Base-by-base conservation (phyloP, 37 sponge, comb jelly and placozoan species). In the Tethya wilhelma region DNA sequence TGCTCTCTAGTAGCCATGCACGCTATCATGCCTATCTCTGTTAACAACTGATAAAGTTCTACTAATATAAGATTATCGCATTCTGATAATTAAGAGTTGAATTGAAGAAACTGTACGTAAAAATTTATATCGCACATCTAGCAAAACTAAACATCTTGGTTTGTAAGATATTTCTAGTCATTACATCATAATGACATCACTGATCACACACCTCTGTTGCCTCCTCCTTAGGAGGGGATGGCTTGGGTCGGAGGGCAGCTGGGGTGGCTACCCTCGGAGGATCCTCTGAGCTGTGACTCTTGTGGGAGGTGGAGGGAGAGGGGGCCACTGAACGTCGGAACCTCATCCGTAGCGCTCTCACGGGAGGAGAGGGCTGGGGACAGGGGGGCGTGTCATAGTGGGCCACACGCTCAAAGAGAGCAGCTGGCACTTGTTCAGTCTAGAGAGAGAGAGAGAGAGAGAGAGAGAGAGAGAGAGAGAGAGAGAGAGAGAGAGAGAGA, bases 331-430 rank as follows among this genome's bases (percentile, higher is more conserved):
- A 41, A 34, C 32, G 41, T 8, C 63, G 71, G 19, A 71, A 41
- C 14, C 36, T 33, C 59, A 43, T 71, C 0, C 73, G 62, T 7
- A 59, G 71, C 2, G 69, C 41, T 17, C 56, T 55, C 17, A 69
- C 55, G 25, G 69, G 58, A 23, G 69, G 80, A 23, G 80, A 69
- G 26, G 69, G 69, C 25, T 34, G 42, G 28, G 77, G 58, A 19
- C 59, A 28, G 17, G 44, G 62, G 29, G 79, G 45, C 12, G 46
- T 62, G 45, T 71, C 71, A 43, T 81, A 81, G 62, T 81, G 82
- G 40, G 72, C 62, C 45, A 81, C 82, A 23, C 63, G 72, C 44
- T 81, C 82, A 59, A 81, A 71, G 25, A 71, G 44, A 0, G 44
- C 55, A 55, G 65, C 45, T 30, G 65, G 45, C 1, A 64, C 65